Conservation (phyloP, 2,797 vertebrate species). For the Chlorospingus flavigularis region DNA sequence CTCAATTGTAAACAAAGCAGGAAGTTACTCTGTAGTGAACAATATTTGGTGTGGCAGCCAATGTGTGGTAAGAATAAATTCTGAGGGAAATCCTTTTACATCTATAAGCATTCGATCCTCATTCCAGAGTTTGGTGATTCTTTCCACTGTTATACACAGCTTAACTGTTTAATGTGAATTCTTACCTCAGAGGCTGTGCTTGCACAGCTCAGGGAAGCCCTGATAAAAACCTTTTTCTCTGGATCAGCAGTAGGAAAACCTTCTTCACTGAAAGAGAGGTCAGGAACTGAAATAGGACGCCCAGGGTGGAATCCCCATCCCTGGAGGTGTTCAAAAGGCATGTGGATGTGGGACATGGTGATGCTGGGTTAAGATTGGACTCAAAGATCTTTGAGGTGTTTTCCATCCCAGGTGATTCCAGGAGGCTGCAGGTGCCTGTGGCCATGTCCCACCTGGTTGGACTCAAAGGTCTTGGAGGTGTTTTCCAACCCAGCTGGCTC, state of each 20-base stretch:
- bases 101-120: background rate
- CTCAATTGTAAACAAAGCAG: background rate
- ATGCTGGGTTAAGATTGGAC: no score
- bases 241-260: background rate
- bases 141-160: accelerated
- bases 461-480: background rate
- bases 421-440: accelerated
- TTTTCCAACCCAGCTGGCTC: background rate
- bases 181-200: background rate
- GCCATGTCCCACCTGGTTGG: accelerated
- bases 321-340: background rate
- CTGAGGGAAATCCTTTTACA: background rate
- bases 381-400: background rate
- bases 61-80: background rate
- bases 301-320: background rate
- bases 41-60: background rate
- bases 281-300: background rate
- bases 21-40: background rate
- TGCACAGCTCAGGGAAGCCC: background rate
- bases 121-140: background rate
- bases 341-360: accelerated
- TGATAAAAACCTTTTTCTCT: background rate
- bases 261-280: background rate
- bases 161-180: background rate
- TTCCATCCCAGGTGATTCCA: accelerated